Percentiles rank a stretch among this genome's conserved stretches.
Conservation (phyloP, 92 coral and sea anemone species). For the Virgularia gustaviana region DNA sequence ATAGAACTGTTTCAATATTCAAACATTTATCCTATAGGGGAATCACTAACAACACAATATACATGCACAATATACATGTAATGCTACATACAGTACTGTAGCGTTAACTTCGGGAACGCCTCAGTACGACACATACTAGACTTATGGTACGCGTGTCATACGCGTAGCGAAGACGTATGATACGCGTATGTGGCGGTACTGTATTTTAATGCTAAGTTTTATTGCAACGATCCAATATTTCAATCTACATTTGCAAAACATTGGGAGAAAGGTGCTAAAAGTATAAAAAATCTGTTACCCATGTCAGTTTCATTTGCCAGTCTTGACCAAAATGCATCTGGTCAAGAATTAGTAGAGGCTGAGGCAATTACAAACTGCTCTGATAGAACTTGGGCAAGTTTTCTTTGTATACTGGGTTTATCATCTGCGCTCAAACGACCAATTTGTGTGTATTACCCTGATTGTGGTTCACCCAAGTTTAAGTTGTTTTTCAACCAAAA, state of each 20-base stretch:
- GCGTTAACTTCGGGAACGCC: no score
- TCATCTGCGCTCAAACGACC: background rate
- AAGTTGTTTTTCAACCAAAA: background rate
- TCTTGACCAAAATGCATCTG: background rate
- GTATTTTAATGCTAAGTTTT: background rate
- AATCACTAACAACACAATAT: no score
- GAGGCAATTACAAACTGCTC: background rate
- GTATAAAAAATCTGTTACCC: background rate
- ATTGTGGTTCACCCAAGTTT: background rate
- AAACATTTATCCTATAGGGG: no score
- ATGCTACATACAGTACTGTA: no score
- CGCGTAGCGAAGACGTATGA: no score
- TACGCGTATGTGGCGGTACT: no score
- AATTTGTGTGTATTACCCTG: background rate
- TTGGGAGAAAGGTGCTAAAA: background rate
- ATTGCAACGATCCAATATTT: background rate
- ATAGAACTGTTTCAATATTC: no score
- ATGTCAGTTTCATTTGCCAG: background rate
- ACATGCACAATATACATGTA: no score
- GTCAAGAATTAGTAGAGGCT: background rate
- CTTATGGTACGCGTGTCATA: no score
- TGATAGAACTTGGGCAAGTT: background rate
- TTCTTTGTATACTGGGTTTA: conserved; percentile 2
- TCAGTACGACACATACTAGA: no score
- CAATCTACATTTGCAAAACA: background rate